Conservation (phyloP, 1,140 invertebrate species). For the Anoplophora glabripennis region DNA sequence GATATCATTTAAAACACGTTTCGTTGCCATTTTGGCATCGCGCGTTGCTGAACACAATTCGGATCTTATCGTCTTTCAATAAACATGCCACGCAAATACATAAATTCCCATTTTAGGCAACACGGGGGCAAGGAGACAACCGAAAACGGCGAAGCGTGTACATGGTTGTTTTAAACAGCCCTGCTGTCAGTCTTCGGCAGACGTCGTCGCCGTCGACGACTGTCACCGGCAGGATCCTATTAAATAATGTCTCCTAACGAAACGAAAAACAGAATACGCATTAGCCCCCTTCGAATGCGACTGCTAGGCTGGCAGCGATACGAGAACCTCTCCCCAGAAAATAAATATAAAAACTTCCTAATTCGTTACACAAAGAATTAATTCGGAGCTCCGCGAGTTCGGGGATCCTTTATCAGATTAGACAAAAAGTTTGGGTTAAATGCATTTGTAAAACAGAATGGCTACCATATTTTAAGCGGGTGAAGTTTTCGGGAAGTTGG, state of each 20-base stretch:
- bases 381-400: conserved; percentile 5
- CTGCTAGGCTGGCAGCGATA: not conserved
- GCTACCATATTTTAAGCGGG: conserved; percentile 4
- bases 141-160: conserved; percentile 8
- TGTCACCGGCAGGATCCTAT: conserved; percentile 29
- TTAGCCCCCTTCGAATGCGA: not conserved
- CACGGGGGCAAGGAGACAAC: conserved; percentile 3
- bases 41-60: not conserved
- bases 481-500: conserved; percentile 2
- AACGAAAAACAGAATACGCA: not conserved
- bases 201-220: conserved; percentile 17
- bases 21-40: too few species aligned
- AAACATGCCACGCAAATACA: too few species aligned
- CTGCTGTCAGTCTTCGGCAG: conserved; percentile 17
- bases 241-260: conserved; percentile 24
- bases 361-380: conserved; percentile 16
- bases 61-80: too few species aligned
- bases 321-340: not conserved
- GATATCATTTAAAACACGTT: too few species aligned
- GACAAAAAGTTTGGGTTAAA: conserved; percentile 4
- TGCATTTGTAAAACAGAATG: conserved; percentile 13
- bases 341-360: conserved; percentile 17
- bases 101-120: too few species aligned
- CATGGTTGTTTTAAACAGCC: not conserved
- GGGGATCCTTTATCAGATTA: conserved; percentile 12